These are phyloP conservation scores for Heteropelma amictum DNA, from an alignment of 2,888 invertebrate genomes.

Conservation along the genomic window DNA sequence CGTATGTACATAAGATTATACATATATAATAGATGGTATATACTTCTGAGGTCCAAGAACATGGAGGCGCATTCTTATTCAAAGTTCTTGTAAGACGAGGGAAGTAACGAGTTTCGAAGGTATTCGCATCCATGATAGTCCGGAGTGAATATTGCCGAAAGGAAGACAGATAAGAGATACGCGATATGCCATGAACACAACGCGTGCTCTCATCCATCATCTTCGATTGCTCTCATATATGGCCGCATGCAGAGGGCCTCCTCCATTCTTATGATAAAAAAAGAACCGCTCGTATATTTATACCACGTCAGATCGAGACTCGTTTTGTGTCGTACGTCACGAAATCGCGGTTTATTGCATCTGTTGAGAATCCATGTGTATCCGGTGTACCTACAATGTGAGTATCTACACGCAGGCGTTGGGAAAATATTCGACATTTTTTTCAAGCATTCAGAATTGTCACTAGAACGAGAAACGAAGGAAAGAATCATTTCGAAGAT, in stretches of 20 bases:
- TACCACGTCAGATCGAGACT: neutral
- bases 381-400: too few relatives aligned
- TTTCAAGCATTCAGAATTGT: too few relatives aligned
- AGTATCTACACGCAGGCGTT: too few relatives aligned
- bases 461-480: too few relatives aligned
- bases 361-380: neutral
- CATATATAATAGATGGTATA: too few relatives aligned
- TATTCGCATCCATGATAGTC: constrained; percentile 56
- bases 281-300: too few relatives aligned
- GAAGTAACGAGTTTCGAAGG: constrained; percentile 60
- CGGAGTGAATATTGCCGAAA: constrained; percentile 27
- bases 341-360: neutral
- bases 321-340: neutral
- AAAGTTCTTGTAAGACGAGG: constrained; percentile 53
- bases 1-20: neutral
- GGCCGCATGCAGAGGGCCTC: too few relatives aligned
- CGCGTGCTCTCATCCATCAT: neutral
- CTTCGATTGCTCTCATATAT: neutral
- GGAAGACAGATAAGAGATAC: constrained; percentile 2
- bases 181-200: neutral
- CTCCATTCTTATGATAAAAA: too few relatives aligned
- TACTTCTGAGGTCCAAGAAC: constrained; percentile 30
- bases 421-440: neutral
- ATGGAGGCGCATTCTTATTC: constrained; percentile 60
- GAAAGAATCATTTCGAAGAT: too few relatives aligned